Conservation (phyloP, 2,888 invertebrate genomes). For the Drosophila subsilvestris region DNA sequence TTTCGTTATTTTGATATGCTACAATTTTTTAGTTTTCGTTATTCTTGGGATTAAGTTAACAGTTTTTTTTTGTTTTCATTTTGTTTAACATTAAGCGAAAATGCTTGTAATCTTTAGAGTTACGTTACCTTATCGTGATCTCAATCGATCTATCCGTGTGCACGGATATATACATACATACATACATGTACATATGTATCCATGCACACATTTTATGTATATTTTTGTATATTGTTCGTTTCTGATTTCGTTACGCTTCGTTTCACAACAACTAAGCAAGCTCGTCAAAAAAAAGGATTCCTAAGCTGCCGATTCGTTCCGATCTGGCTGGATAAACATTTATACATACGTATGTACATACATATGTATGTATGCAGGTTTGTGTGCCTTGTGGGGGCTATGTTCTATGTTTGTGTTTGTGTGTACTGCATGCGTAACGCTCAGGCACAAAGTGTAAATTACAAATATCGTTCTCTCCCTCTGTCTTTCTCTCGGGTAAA, state of each 20-base stretch:
- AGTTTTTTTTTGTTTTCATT: slow-evolving; percentile 43
- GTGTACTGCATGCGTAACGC: slow-evolving; percentile 75
- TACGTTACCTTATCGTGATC: slow-evolving; percentile 25
- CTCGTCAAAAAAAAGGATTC: slow-evolving; percentile 61
- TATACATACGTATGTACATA: slow-evolving; percentile 51
- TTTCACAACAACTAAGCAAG: slow-evolving; percentile 78
- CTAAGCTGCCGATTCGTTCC: neutral
- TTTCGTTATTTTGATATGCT: slow-evolving; percentile 69
- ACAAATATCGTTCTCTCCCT: slow-evolving; percentile 61
- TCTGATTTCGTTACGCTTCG: slow-evolving; percentile 1
- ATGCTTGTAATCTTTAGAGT: slow-evolving; percentile 59
- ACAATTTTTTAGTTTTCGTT: slow-evolving; percentile 55
- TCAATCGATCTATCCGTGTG: neutral
- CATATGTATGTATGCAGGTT: slow-evolving; percentile 32
- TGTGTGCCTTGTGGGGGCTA: slow-evolving; percentile 6
- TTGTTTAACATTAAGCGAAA: slow-evolving; percentile 67
- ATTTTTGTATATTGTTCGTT: slow-evolving; percentile 29
- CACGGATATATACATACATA: slow-evolving; percentile 25
- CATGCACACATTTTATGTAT: slow-evolving; percentile 36
- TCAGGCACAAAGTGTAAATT: slow-evolving; percentile 83
- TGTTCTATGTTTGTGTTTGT: slow-evolving; percentile 58
- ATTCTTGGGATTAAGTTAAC: slow-evolving; percentile 69
- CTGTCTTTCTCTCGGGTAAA: slow-evolving; percentile 14
- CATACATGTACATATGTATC: no score
- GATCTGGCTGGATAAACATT: neutral